phyloP scores from a whole-genome alignment of 2,113 vertebrate species.

The Platycercus adscitus region DNA sequence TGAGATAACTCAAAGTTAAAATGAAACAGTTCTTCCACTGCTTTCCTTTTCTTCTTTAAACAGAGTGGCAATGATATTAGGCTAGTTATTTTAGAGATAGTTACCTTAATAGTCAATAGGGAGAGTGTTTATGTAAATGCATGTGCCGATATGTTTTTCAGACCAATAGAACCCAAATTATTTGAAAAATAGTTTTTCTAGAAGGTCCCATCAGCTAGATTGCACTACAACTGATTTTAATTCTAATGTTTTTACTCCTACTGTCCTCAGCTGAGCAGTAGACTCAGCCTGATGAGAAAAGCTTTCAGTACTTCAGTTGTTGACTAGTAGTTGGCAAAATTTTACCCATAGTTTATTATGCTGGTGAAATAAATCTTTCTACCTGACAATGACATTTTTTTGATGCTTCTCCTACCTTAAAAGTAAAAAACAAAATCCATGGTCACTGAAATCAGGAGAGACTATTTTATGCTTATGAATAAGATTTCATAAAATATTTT shows the following conservation, averaged over 20 bases:
- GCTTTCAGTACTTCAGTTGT: not conserved
- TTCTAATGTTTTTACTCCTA: not conserved
- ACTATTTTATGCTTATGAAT: not conserved
- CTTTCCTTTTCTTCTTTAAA: not conserved
- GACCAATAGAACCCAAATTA: not conserved
- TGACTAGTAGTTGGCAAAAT: not conserved
- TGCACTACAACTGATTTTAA: not conserved
- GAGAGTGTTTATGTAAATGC: not conserved
- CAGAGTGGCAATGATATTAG: not conserved
- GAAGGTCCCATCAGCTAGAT: not conserved
- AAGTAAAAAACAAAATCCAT: not conserved
- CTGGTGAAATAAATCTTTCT: not conserved
- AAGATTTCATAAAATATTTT: not conserved
- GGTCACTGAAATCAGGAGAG: not conserved
- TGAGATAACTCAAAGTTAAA: not conserved
- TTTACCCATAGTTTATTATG: not conserved
- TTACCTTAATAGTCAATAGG: not conserved
- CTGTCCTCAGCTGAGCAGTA: not conserved
- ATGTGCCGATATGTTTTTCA: not conserved
- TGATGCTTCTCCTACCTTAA: not conserved
- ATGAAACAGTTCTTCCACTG: not conserved
- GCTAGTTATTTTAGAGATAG: not conserved
- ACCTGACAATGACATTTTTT: not conserved
- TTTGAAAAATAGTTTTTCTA: not conserved
- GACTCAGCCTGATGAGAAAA: not conserved